Evolutionary conservation across 2,797 vertebrate genomes (phyloP), one percentile per base, ranked within the genome.

Genomic region (Macropodus opercularis): DNA sequence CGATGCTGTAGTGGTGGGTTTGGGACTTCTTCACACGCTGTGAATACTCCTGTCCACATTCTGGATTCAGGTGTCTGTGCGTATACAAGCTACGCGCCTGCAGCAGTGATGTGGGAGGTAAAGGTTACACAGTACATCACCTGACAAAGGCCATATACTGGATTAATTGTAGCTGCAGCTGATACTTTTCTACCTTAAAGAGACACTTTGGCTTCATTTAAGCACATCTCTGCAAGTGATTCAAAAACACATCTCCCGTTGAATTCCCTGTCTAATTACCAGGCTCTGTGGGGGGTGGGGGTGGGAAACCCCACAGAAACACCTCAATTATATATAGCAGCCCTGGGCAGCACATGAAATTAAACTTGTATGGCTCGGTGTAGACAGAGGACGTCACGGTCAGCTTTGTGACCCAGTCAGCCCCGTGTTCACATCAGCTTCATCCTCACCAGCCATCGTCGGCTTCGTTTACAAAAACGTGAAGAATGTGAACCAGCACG

Each of bases 281-380:
- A 72, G 65, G 39, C 36, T 7, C 44, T 46, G 63, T 51, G n/a
- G 59, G 64, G 15, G 55, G 56, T 64, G 63, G 23, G 55, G 64
- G 17, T 51, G 59, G 68, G 64, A 26, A 21, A 61, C 43, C 59
- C 66, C 80, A 75, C 58, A 63, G 70, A 81, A 81, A 68, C 29
- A 54, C 50, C 69, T 91, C 68, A 87, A 92, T 92, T 90, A 91
- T 90, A 86, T 61, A 92, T 90, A 47, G 58, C 66, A 69, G 85
- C 87, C 84, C 63, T 61, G 61, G 74, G 88, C 82, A 83, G 83
- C 80, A 81, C 83, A 84, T 68, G 70, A 56, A 81, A 89, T 90
- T 87, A 91, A 87, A 89, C 56, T 86, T 91, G 80, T 69, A 90
- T 89, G 81, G 51, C 80, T 78, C 74, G 81, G 69, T 86, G 86